Evolutionary conservation across 2,113 vertebrate species (phyloP).

Genomic region (Hystrix brachyura): DNA sequence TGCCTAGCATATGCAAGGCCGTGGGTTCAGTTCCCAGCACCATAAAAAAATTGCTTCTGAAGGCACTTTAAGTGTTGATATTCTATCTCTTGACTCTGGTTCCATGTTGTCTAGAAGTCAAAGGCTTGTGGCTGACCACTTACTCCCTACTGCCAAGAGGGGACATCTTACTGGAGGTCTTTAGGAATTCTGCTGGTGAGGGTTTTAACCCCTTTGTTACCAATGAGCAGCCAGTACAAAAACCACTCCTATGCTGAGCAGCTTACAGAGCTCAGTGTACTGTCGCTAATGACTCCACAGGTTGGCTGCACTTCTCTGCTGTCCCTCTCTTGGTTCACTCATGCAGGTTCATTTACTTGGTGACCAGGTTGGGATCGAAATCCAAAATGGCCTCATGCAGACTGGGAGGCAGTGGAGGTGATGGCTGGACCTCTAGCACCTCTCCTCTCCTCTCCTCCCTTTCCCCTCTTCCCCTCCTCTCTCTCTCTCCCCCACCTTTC

Average conservation of each 20-base stretch:
- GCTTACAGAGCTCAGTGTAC: neutral
- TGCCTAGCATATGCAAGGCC: neutral
- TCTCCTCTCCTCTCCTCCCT: neutral
- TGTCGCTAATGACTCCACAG: neutral
- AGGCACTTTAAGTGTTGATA: neutral
- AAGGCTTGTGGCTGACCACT: neutral
- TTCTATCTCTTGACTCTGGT: neutral
- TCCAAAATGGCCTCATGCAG: neutral
- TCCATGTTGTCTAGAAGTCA: neutral
- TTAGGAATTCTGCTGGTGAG: neutral
- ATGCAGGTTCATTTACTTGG: neutral
- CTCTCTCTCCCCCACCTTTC: too few species aligned
- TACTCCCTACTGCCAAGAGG: neutral
- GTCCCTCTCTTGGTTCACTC: neutral
- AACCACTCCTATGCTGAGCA: neutral
- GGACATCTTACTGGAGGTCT: neutral
- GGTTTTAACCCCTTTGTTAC: neutral
- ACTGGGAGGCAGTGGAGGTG: too few species aligned
- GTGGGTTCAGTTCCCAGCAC: neutral
- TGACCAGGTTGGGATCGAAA: neutral
- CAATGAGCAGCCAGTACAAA: neutral
- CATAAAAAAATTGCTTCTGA: neutral
- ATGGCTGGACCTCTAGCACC: neutral
- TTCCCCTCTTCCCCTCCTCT: too few species aligned
- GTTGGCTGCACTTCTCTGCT: neutral